Percentiles rank a stretch among this genome's conserved stretches.
Conservation (phyloP, 92 coral and sea anemone species). For the Phenganax stokvisi region DNA sequence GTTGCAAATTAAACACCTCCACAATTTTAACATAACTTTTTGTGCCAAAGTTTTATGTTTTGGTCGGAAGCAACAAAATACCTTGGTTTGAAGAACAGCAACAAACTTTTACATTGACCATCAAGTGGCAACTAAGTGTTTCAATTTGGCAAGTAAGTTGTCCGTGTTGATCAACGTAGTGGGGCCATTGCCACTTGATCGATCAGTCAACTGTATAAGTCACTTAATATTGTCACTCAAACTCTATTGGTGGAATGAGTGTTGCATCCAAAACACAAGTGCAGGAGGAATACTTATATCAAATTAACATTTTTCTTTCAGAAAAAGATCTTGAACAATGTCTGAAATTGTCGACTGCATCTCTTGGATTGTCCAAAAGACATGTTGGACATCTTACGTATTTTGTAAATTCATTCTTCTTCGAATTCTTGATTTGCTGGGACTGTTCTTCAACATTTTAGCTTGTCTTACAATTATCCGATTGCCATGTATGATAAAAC, state of each 20-base stretch:
- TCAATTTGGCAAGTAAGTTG: no score
- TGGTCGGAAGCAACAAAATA: no score
- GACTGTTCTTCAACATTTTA: slow-evolving; percentile 71
- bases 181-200: no score
- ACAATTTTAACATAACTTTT: no score
- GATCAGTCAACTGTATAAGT: no score
- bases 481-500: slow-evolving; percentile 73
- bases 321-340: slow-evolving; percentile 51
- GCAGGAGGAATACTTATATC: background rate
- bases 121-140: no score
- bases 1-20: no score
- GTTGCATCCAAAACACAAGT: background rate
- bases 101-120: no score
- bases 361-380: slow-evolving; percentile 73
- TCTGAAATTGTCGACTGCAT: slow-evolving; percentile 97
- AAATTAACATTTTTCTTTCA: background rate
- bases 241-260: background rate
- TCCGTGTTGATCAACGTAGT: no score
- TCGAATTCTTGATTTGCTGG: slow-evolving; percentile 71
- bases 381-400: slow-evolving; percentile 87
- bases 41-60: no score
- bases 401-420: slow-evolving; percentile 66
- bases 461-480: slow-evolving; percentile 84
- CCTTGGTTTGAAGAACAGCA: no score
- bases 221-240: no score